A percentile compares a stretch with the other conserved stretches of the same genome.
These are phyloP conservation scores for Ochropleura leucogaster DNA, from an alignment of 2,888 invertebrate genomes.

Conservation along the genomic window DNA sequence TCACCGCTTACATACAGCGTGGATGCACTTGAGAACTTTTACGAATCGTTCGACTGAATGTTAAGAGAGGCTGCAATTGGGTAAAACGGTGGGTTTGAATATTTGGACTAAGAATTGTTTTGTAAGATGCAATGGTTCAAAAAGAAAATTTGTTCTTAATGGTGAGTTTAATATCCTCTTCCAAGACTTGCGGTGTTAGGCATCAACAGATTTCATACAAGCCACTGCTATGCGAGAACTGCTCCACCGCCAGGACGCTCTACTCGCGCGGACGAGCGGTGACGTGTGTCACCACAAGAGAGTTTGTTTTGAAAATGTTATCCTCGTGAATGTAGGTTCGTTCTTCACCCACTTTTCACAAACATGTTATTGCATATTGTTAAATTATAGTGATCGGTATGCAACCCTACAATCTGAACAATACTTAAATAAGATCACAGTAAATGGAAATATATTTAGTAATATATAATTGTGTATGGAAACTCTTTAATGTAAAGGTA, in stretches of 20 bases:
- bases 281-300: neutral
- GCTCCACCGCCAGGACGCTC: neutral
- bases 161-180: no score
- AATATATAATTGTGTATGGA: no score
- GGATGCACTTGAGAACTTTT: constrained; percentile 65
- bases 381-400: no score
- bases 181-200: no score
- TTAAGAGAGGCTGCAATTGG: constrained; percentile 9
- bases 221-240: neutral
- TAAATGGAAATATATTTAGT: no score
- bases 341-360: neutral
- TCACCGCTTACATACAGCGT: constrained; percentile 59
- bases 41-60: constrained; percentile 44
- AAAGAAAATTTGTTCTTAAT: neutral
- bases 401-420: neutral
- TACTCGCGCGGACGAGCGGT: neutral
- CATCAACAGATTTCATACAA: neutral
- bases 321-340: neutral
- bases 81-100: neutral
- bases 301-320: no score
- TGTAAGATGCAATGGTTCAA: no score
- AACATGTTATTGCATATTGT: neutral
- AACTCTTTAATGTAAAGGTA: no score
- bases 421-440: neutral
- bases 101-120: constrained; percentile 19